Evolutionary conservation across 2,797 vertebrate genomes (phyloP), one percentile per base, ranked within the genome.

Genomic region (Morus bassanus): DNA sequence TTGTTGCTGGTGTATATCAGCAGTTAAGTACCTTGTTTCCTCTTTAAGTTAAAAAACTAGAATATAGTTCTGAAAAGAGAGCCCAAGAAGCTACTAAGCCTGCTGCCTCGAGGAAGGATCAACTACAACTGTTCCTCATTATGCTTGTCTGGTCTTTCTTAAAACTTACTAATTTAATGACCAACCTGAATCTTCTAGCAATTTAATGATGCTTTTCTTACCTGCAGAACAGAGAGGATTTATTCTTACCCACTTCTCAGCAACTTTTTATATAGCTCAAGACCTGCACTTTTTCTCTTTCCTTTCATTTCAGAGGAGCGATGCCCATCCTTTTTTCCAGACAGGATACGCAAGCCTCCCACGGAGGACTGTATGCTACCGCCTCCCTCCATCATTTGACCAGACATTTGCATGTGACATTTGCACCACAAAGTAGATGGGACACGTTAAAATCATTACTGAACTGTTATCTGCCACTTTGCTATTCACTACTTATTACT

Each of bases 31-130:
- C 22, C 21, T 39, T 23, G 8, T 64, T 92, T 82, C 67, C 33
- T 77, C 53, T 93, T 56, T 25, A 85, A 85, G 25, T 27, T 74
- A 60, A 85, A 91, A 81, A 74, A 30, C 4, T 45, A 67, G 37
- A 65, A 94, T 89, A 87, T 3, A 60, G 8, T 60, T 39, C 51
- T 70, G 53, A 91, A 89, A 92, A 91, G 33, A 76, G 50, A 82
- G 59, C 4, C 17, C 60, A 79, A 89, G 78, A 77, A 85, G 39
- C 23, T 56, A 41, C 41, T 63, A 87, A 76, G 68, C 25, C 56
- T 77, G 64, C 63, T 75, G 9, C 48, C 35, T 60, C 23, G 7
- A 88, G 51, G n/a, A 60, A 89, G 24, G 39, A 87, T 59, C 70
- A 93, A 17, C 37, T 61, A 30, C 7, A 73, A 17, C 24, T 30